Base-by-base conservation (phyloP, 2,888 invertebrate species). In the Xestobium rufovillosum region DNA sequence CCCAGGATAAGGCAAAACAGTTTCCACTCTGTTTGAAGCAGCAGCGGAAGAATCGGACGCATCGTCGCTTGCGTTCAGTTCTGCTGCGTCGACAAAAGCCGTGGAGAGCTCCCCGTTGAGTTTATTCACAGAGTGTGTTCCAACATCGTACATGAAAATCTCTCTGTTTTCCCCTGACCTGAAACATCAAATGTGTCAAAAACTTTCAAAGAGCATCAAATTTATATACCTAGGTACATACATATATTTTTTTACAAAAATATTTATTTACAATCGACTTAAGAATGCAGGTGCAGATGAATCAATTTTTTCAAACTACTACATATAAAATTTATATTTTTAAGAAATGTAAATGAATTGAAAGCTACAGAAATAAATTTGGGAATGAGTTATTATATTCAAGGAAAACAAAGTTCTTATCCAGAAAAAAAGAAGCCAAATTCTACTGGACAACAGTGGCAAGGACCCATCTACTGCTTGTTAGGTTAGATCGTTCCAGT, bases 111-210 rank as follows among this genome's bases (percentile, higher is more conserved):
- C 87, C 2, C 89, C 88, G 47, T 76, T 78, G 13, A 89, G 67
- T 63, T 81, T 85, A 61, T 77, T 87, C 2, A 87, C 82, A 26
- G 73, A 76, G 52, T 81, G 76, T 3, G 81, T 78, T 42, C 72
- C 67, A 28, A 86, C 77, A 57, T 89, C 88, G 60, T 86, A 88
- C 88, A 89, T 88, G 65, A 77, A 89, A 52, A 89, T 88, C 68
- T 88, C 88, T 56, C 80, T 79, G 38, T 78, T 76, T 29, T 70
- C 69, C 44, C 6, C 32, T 9, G 47, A 34, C 25, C 54, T 55
- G 39, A 50, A 45, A 43, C 28, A 12, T 6, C 10, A 17, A 36
- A 30, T 23, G 10, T 34, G 14, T 37, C 26, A 28, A 34, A 8
- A 32, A 34, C 36, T 26, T 13, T 8, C n/a, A 10, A 8, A 8